Evolutionary conservation across 2,113 vertebrate genomes (phyloP).

Genomic region (Callospermophilus lateralis): DNA sequence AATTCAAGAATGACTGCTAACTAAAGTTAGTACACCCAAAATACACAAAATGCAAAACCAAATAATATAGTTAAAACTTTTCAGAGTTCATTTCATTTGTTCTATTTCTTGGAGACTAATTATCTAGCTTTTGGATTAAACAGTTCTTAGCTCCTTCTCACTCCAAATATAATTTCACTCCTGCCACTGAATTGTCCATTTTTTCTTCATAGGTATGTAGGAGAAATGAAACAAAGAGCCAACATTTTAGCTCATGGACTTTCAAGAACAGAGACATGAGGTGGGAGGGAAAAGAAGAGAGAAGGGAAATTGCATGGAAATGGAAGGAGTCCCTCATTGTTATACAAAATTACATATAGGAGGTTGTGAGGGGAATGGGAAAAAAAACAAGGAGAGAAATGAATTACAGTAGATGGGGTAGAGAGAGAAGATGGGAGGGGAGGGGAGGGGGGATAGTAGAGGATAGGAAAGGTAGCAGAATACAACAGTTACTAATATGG

Average conservation of each 20-base stretch:
- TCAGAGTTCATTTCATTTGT: neutral
- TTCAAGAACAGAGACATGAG: too few relatives aligned
- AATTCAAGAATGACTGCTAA: neutral
- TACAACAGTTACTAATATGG: too few relatives aligned
- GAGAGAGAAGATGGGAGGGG: too few relatives aligned
- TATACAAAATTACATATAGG: too few relatives aligned
- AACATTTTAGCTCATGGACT: neutral
- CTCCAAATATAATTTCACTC: constrained; percentile 22
- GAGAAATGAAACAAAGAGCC: neutral
- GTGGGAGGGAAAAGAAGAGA: too few relatives aligned
- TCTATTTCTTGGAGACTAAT: neutral
- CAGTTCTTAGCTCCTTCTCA: neutral
- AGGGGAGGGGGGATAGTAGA: too few relatives aligned
- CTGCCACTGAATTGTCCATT: neutral
- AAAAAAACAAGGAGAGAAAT: too few relatives aligned
- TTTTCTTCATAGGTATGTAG: neutral
- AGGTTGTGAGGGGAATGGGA: too few relatives aligned
- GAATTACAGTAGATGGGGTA: too few relatives aligned
- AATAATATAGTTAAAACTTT: constrained; percentile 26
- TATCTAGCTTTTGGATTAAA: neutral
- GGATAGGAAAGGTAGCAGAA: too few relatives aligned
- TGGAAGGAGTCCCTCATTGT: too few relatives aligned
- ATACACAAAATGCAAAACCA: neutral
- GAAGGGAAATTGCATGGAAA: too few relatives aligned
- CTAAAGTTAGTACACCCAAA: constrained; percentile 10